phyloP scores from a whole-genome alignment of 2,888 invertebrate genomes.

The Panopea generosa region DNA sequence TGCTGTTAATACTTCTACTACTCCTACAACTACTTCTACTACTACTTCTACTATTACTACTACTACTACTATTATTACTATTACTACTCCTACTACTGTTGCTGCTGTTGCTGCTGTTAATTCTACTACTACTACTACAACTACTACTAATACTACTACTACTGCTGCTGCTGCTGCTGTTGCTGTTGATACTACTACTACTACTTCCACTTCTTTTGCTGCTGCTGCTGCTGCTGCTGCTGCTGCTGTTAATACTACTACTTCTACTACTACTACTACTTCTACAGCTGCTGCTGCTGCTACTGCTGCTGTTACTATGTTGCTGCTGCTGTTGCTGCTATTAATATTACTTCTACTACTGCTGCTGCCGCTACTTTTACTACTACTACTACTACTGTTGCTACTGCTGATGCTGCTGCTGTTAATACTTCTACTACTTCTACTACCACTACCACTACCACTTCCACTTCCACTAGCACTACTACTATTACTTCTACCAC shows the following conservation, averaged over 20 bases:
- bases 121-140: slow-evolving; percentile 5
- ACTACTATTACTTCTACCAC: too few species aligned
- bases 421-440: too few species aligned
- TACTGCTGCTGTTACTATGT: background rate
- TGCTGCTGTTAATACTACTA: slow-evolving; percentile 1
- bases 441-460: background rate
- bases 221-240: background rate
- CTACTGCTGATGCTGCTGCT: too few species aligned
- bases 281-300: slow-evolving; percentile 9
- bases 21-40: slow-evolving; percentile 1
- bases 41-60: slow-evolving; percentile 8
- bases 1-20: background rate
- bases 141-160: background rate
- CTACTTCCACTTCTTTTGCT: background rate
- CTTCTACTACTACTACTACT: background rate
- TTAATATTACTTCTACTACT: slow-evolving; percentile 3
- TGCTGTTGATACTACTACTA: slow-evolving; percentile 6
- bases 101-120: background rate
- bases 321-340: too few species aligned
- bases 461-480: too few species aligned
- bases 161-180: slow-evolving; percentile 1
- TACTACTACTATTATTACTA: background rate
- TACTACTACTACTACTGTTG: too few species aligned
- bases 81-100: background rate
- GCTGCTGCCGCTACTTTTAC: background rate